Conservation (phyloP, 2,888 invertebrate species). For the Gisinianus flammeolus region DNA sequence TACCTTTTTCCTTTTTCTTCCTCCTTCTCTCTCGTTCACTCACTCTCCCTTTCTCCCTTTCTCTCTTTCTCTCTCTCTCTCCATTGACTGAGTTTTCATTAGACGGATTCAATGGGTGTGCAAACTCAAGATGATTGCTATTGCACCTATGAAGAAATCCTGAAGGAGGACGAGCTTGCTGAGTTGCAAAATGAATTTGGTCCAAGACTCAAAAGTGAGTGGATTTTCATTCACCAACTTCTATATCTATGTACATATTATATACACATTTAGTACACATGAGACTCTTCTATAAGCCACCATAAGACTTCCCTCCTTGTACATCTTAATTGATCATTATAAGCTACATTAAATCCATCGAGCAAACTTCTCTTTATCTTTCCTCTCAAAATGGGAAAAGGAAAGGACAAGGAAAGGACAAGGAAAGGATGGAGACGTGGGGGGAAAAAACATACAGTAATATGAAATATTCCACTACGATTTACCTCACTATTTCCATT, state of each 20-base stretch:
- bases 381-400: too few relatives aligned
- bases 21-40: background rate
- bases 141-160: slow-evolving; percentile 53
- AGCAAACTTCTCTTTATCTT: background rate
- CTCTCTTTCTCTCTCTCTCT: background rate
- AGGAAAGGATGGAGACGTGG: too few relatives aligned
- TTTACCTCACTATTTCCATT: too few relatives aligned
- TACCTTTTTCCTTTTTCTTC: background rate
- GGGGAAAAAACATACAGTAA: too few relatives aligned
- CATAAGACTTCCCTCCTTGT: background rate
- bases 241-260: background rate
- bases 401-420: too few relatives aligned
- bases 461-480: too few relatives aligned
- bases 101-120: slow-evolving; percentile 36
- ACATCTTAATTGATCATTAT: slow-evolving; percentile 17
- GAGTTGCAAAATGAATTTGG: slow-evolving; percentile 51
- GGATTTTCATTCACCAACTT: slow-evolving; percentile 12
- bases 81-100: slow-evolving; percentile 30
- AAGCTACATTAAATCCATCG: background rate
- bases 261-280: background rate
- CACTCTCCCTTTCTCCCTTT: background rate
- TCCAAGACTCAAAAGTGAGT: slow-evolving; percentile 53
- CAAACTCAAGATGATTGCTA: slow-evolving; percentile 29
- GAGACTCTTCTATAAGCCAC: too few relatives aligned
- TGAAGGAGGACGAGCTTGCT: slow-evolving; percentile 49